Conservation (phyloP, 1,140 invertebrate genomes). For the Conus betulinus region DNA sequence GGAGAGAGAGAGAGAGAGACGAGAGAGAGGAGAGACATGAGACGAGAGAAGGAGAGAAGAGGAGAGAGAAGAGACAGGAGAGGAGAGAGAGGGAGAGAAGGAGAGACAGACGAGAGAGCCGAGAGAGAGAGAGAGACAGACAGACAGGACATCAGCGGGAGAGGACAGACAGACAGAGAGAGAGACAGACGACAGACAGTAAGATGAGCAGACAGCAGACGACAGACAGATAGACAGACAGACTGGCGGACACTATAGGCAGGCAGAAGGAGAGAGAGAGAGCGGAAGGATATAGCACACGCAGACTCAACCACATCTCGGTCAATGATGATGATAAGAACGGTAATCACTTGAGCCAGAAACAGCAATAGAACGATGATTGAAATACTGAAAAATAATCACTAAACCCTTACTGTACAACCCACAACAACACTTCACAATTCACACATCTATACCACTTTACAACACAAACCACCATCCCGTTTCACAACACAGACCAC, state of each 20-base stretch:
- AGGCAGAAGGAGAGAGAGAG: background rate
- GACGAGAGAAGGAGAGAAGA: too few species aligned
- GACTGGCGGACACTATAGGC: too few species aligned
- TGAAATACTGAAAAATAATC: constrained; percentile 47
- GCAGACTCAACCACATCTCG: constrained; percentile 43
- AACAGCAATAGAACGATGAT: constrained; percentile 42
- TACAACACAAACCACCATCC: too few species aligned
- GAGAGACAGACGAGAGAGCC: too few species aligned
- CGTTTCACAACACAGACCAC: background rate
- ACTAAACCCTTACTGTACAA: background rate
- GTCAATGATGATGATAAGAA: constrained; percentile 40
- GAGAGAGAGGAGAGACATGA: too few species aligned
- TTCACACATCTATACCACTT: too few species aligned
- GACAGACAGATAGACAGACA: background rate
- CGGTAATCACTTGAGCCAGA: constrained; percentile 28
- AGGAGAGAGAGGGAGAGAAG: too few species aligned
- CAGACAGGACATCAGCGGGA: too few species aligned
- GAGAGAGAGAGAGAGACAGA: background rate
- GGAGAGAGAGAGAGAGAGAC: too few species aligned
- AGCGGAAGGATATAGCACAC: background rate
- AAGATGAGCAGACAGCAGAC: background rate
- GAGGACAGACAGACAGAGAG: background rate
- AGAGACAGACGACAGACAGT: background rate
- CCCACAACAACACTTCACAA: background rate
- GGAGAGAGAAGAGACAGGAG: too few species aligned